Evolutionary conservation across 2,113 vertebrate species (phyloP).

Genomic region (Entosphenus tridentatus): DNA sequence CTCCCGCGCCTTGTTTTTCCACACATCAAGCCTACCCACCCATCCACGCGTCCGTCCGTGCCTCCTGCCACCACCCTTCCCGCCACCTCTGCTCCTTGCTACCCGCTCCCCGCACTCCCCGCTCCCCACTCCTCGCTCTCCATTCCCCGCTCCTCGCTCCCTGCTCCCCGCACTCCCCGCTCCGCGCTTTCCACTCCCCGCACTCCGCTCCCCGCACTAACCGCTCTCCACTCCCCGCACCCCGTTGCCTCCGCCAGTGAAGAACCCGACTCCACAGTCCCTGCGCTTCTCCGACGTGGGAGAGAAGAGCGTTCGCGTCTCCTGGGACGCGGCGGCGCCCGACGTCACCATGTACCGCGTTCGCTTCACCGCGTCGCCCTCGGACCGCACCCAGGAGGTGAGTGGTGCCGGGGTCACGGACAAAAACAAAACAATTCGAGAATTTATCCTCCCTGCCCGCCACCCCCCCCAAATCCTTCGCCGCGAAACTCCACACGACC

Average conservation of each 20-base stretch:
- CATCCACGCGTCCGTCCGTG: too few relatives aligned
- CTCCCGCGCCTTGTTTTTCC: too few relatives aligned
- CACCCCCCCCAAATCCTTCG: too few relatives aligned
- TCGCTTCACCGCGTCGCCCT: neutral
- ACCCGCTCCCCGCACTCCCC: neutral
- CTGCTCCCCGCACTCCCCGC: neutral
- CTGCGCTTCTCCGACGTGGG: neutral
- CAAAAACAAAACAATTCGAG: neutral
- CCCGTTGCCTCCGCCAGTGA: neutral
- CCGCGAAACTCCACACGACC: too few relatives aligned
- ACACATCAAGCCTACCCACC: too few relatives aligned
- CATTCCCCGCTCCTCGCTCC: neutral
- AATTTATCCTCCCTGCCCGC: neutral
- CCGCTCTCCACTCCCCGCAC: neutral
- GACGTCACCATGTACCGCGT: neutral
- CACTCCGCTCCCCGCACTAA: neutral
- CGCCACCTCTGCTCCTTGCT: neutral
- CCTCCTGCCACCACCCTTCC: neutral
- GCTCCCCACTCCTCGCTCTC: neutral
- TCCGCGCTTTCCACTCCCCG: neutral
- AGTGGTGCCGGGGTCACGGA: neutral
- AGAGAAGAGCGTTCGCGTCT: neutral
- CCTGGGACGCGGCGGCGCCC: neutral
- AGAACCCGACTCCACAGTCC: conserved; percentile 1
- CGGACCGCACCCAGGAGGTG: neutral